phyloP scores from a whole-genome alignment of 1,140 invertebrate genomes.

The Trichonephila clavipes region DNA sequence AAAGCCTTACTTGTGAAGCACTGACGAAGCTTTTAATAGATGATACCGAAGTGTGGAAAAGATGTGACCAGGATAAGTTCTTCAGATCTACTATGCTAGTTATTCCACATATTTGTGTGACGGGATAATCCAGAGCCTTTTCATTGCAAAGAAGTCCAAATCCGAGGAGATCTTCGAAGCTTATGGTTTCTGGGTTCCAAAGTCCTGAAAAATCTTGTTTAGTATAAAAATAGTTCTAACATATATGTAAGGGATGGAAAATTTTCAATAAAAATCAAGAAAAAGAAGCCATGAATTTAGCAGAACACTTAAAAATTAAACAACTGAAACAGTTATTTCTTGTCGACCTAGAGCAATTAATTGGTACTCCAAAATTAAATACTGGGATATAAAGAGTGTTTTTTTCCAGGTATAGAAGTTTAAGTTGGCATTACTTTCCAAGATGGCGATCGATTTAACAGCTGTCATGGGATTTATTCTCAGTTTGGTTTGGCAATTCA shows the following conservation, averaged over 20 bases:
- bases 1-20: background rate
- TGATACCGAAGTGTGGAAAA: constrained; percentile 7
- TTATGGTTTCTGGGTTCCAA: constrained; percentile 55
- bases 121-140: constrained; percentile 87
- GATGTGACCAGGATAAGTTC: constrained; percentile 83
- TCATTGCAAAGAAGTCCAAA: constrained; percentile 89
- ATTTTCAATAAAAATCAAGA: background rate
- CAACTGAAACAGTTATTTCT: background rate
- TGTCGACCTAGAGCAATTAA: background rate
- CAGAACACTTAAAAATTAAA: background rate
- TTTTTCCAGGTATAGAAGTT: too few relatives aligned
- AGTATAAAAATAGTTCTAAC: background rate
- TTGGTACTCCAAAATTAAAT: background rate
- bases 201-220: background rate
- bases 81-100: constrained; percentile 94
- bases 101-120: constrained; percentile 91
- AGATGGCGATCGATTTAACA: too few relatives aligned
- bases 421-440: too few relatives aligned
- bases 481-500: too few relatives aligned
- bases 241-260: background rate
- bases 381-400: too few relatives aligned
- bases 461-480: too few relatives aligned
- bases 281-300: background rate
- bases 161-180: constrained; percentile 63
- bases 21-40: constrained; percentile 12